Evolutionary conservation across 2,888 invertebrate species (phyloP), one percentile per base, ranked within the genome.

Genomic region (Netelia inedita): DNA sequence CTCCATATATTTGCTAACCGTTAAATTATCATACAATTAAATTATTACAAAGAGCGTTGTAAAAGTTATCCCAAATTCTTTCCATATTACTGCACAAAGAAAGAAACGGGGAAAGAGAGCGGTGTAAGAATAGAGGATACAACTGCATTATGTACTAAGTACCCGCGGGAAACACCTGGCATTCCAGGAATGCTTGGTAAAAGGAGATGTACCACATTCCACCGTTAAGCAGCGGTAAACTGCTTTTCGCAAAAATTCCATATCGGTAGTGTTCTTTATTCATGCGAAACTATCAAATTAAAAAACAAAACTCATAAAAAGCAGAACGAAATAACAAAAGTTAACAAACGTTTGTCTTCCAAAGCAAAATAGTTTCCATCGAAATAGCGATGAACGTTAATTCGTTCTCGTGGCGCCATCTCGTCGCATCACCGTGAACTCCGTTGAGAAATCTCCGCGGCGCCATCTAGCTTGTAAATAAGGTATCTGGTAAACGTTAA

Each of bases 101-200:
- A 41, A 11, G 46, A 46, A 11, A 46, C 2, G 46, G 10, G 1
- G 63, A n/a, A 28, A 28, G 57, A 19, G 57, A 0, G 19, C 16
- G 19, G 57, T 19, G 16, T 57, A 57, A 16, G 28, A 28, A 5
- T 28, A n/a, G 19, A 8, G 19, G 19, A 0, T 5, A 23, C 28
- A 35, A 11, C 28, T 9, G n/a, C 53, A n/a, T 43, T 41, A 35
- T 53, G 23, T 16, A 35, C 28, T 11, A 28, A 16, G 11, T 59
- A 10, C 6, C 2, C 9, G 19, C 2, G 21, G 23, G 19, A 59
- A 59, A 14, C 63, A 71, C 63, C 53, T 79, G 79, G 71, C 79
- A 53, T 79, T 71, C 43, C 41, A 14, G 71, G 71, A 71, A 79
- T 79, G 11, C 50, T 50, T 61, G 11, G 1, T 21, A 50, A 50